Conservation (phyloP, 2,797 vertebrate genomes). For the Mus caroli region DNA sequence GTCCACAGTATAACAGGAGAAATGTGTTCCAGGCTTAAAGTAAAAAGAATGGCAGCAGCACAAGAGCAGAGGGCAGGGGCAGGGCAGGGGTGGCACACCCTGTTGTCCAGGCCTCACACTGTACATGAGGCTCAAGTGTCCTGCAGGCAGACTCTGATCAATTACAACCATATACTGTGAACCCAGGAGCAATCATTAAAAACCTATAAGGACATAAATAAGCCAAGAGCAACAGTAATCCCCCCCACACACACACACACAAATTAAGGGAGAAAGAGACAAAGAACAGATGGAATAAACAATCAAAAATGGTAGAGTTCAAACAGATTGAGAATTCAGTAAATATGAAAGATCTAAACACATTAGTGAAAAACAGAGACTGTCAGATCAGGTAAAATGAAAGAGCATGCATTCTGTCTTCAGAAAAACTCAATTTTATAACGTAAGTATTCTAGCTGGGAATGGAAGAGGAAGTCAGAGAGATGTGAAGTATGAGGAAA, state of each 20-base stretch:
- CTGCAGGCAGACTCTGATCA: not conserved
- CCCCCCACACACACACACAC: not conserved
- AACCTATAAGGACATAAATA: slow-evolving; percentile 8
- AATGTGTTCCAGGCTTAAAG: not conserved
- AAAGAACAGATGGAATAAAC: not conserved
- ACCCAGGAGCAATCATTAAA: slow-evolving; percentile 1
- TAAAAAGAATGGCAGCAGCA: not conserved
- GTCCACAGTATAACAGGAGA: not conserved
- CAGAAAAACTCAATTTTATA: not conserved
- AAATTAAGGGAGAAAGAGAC: not conserved
- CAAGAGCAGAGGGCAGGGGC: not conserved
- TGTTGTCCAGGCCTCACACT: not conserved
- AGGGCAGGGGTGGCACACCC: not conserved
- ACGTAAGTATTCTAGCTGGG: not conserved
- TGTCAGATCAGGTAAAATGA: not conserved
- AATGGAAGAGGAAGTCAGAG: not conserved
- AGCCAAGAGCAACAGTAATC: not conserved
- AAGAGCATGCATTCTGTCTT: not conserved
- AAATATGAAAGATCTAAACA: not conserved
- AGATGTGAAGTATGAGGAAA: not conserved
- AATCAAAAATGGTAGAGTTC: not conserved
- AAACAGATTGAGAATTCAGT: not conserved
- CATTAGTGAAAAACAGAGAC: not conserved
- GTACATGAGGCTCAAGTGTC: not conserved
- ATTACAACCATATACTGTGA: not conserved